Conservation (phyloP, 2,888 invertebrate genomes). For the Dolichomitus sp. region DNA sequence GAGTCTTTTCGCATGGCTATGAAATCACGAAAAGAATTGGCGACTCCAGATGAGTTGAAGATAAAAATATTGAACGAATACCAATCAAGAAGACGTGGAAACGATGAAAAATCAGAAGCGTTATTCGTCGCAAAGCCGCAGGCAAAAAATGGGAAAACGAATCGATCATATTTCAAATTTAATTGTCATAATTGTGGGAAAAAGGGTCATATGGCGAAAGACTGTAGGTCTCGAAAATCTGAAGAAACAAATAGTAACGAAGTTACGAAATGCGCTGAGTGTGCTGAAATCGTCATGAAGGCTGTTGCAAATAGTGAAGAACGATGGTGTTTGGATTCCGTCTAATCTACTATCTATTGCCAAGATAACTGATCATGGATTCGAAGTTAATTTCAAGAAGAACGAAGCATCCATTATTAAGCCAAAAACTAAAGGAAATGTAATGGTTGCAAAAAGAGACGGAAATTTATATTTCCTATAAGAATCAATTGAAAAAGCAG, state of each 20-base stretch:
- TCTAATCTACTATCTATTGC: too few relatives aligned
- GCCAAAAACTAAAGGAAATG: too few relatives aligned
- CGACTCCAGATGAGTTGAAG: conserved; percentile 45
- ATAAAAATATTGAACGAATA: conserved; percentile 53
- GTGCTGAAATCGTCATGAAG: conserved; percentile 13
- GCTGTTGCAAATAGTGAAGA: conserved; percentile 23
- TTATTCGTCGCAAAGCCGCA: conserved; percentile 1
- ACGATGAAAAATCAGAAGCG: conserved; percentile 48
- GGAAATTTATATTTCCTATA: too few relatives aligned
- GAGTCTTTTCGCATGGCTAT: conserved; percentile 49
- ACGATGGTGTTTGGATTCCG: conserved; percentile 19
- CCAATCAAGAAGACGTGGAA: conserved; percentile 37
- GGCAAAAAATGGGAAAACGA: background rate
- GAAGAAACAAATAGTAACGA: conserved; percentile 6
- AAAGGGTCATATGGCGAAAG: conserved; percentile 8
- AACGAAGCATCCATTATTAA: too few relatives aligned
- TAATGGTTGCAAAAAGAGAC: too few relatives aligned
- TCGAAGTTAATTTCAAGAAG: too few relatives aligned
- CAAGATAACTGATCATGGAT: too few relatives aligned
- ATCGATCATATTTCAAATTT: background rate
- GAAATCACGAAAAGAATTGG: conserved; percentile 51
- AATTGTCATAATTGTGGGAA: conserved; percentile 11
- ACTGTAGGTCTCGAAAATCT: background rate
- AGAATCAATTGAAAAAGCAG: too few relatives aligned
- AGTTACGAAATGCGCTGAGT: conserved; percentile 21